These are phyloP conservation scores for Neolamprologus devosi DNA, from an alignment of 2,113 vertebrate genomes.

Conservation along the genomic window DNA sequence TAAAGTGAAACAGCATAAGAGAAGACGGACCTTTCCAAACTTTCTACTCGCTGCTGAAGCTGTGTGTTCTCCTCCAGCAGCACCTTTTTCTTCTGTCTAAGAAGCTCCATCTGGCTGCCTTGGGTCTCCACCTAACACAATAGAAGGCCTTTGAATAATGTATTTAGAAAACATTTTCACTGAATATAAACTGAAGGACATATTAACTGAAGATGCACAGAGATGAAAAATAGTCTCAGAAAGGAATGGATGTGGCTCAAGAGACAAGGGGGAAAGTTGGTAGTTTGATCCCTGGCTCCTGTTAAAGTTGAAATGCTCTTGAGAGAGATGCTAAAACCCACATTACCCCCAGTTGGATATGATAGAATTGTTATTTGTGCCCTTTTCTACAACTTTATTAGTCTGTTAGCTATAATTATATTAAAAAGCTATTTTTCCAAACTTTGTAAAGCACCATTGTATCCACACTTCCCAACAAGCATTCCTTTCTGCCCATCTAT, in stretches of 20 bases:
- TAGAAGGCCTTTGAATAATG: neutral
- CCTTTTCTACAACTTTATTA: neutral
- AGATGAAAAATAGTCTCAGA: neutral
- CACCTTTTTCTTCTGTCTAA: conserved; percentile 80
- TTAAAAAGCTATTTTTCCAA: neutral
- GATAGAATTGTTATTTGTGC: neutral
- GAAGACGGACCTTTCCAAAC: conserved; percentile 78
- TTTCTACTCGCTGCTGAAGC: conserved; percentile 80
- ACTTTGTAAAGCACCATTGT: neutral
- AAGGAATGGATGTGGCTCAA: neutral
- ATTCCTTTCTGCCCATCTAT: neutral
- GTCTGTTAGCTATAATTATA: neutral
- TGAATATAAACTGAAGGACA: neutral
- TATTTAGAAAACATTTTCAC: neutral
- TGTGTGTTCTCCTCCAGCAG: conserved; percentile 86
- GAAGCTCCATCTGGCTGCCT: conserved; percentile 80
- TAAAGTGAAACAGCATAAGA: neutral
- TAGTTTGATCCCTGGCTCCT: neutral
- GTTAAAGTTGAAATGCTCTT: neutral
- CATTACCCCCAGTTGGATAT: neutral
- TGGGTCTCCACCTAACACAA: conserved; percentile 82
- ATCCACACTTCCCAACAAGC: neutral
- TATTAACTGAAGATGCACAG: neutral
- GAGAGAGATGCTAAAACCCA: neutral
- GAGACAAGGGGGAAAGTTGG: neutral